Percentiles rank a stretch among this genome's conserved stretches.
These are phyloP conservation scores for Hippocampus guttulatus DNA, from an alignment of 2,113 vertebrate species.

Conservation along the genomic window DNA sequence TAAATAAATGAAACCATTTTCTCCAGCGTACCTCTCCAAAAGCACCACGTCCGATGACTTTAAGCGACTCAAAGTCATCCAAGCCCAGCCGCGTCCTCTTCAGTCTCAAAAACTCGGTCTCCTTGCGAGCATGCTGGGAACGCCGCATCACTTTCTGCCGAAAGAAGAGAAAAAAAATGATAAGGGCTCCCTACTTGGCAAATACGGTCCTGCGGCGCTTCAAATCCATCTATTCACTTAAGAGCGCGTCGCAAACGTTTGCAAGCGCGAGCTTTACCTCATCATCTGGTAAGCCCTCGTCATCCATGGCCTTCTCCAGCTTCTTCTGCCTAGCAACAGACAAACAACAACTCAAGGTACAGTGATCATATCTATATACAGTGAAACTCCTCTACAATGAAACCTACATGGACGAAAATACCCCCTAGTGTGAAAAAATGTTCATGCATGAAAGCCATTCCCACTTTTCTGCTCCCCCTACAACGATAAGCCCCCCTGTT, in stretches of 20 bases:
- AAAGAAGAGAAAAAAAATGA: neutral
- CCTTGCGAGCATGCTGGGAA: constrained; percentile 94
- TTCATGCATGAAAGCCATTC: no score
- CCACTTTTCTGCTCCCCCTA: no score
- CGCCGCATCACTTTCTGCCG: constrained; percentile 88
- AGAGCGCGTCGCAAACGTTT: neutral
- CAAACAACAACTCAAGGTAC: neutral
- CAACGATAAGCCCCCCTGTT: no score
- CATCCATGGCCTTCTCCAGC: constrained; percentile 95
- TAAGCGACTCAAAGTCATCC: constrained; percentile 95
- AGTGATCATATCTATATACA: no score
- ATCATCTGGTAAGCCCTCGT: constrained; percentile 91
- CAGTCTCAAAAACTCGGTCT: constrained; percentile 91
- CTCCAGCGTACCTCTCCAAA: constrained; percentile 85
- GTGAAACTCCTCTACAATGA: no score
- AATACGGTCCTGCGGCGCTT: neutral
- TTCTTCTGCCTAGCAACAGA: constrained; percentile 82
- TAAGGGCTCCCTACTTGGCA: neutral
- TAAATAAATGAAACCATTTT: neutral
- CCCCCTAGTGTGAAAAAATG: no score
- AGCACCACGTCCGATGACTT: constrained; percentile 95
- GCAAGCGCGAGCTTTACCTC: constrained; percentile 72
- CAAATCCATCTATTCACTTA: neutral
- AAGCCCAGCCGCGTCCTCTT: constrained; percentile 93
- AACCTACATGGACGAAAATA: no score